A percentile compares a stretch with the other conserved stretches of the same genome.
phyloP scores from a whole-genome alignment of 2,797 vertebrate species.

The Acomys russatus region DNA sequence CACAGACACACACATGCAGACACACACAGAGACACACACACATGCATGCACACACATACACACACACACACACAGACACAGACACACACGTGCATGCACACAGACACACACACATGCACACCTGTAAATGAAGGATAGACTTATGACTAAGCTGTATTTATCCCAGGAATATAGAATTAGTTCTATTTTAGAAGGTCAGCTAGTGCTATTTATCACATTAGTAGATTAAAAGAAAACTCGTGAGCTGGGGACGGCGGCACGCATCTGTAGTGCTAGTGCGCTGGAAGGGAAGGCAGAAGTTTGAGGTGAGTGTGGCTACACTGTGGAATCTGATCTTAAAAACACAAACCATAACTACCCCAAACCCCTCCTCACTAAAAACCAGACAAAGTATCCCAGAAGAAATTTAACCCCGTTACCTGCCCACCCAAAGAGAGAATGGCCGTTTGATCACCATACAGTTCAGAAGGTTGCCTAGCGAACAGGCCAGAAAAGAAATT shows the following conservation, averaged over 20 bases:
- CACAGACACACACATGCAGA: too few relatives aligned
- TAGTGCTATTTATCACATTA: slow-evolving; percentile 1
- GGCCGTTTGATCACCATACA: neutral
- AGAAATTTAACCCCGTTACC: neutral
- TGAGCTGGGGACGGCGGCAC: neutral
- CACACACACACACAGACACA: too few relatives aligned
- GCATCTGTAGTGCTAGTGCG: neutral
- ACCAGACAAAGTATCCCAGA: neutral
- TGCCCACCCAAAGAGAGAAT: neutral
- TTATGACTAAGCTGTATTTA: neutral
- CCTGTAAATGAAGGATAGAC: neutral
- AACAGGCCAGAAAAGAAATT: slow-evolving; percentile 25
- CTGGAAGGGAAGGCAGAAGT: neutral
- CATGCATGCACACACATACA: too few relatives aligned
- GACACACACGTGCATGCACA: too few relatives aligned
- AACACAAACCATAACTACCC: neutral
- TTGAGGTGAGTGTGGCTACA: neutral
- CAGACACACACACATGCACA: neutral
- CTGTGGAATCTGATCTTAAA: neutral
- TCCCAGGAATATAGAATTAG: slow-evolving; percentile 2
- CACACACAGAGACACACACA: too few relatives aligned
- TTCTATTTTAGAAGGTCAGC: slow-evolving; percentile 20
- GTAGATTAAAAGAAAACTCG: slow-evolving; percentile 20
- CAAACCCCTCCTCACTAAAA: neutral
- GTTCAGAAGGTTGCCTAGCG: slow-evolving; percentile 39